Evolutionary conservation across 2,888 invertebrate species (phyloP).

Genomic region (Sclerodermus sp.): DNA sequence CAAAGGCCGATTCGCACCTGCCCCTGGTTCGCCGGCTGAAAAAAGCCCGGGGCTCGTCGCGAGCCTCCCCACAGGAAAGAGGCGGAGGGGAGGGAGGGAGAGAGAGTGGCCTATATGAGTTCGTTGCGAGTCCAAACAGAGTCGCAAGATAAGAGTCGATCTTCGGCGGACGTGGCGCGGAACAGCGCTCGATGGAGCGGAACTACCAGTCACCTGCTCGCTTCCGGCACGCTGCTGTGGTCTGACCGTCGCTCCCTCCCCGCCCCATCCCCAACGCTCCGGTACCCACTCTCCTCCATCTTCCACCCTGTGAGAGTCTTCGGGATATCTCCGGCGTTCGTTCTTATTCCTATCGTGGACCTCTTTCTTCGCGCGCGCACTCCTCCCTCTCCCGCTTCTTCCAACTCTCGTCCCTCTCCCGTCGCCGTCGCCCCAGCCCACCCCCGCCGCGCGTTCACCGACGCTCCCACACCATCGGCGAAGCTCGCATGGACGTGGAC

Average conservation of each 20-base stretch:
- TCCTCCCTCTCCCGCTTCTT: background rate
- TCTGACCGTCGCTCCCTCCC: slow-evolving; percentile 13
- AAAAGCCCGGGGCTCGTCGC: too few species aligned
- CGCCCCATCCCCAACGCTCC: too few species aligned
- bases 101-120: too few species aligned
- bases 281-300: too few species aligned
- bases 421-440: slow-evolving; percentile 8
- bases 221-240: slow-evolving; percentile 53
- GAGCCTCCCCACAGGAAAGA: too few species aligned
- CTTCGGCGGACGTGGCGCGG: slow-evolving; percentile 54
- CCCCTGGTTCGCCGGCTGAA: too few species aligned
- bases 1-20: too few species aligned
- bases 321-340: slow-evolving; percentile 26
- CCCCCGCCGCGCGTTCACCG: background rate
- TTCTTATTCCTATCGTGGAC: too few species aligned
- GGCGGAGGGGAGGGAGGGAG: too few species aligned
- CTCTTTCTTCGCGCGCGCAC: too few species aligned
- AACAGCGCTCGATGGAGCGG: slow-evolving; percentile 57
- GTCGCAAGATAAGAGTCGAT: slow-evolving; percentile 42
- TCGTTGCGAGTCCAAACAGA: slow-evolving; percentile 33
- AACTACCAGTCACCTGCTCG: slow-evolving; percentile 58
- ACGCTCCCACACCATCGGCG: background rate
- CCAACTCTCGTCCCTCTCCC: slow-evolving; percentile 3
- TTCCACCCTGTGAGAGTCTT: slow-evolving; percentile 15
- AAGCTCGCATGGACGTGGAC: background rate